phyloP scores from a whole-genome alignment of 2,797 vertebrate genomes.

The Takifugu rubripes region DNA sequence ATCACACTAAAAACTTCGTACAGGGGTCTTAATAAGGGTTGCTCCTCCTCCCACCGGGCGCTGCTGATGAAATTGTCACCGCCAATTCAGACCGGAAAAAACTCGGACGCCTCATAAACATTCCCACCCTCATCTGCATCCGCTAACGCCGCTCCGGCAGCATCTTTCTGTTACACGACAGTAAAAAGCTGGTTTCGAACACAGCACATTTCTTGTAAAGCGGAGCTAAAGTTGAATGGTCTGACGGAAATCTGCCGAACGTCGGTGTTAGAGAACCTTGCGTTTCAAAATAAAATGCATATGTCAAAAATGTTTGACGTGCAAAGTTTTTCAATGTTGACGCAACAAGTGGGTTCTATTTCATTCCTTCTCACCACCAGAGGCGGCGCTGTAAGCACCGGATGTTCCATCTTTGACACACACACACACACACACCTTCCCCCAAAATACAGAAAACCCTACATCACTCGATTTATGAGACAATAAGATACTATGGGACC shows the following conservation, averaged over 20 bases:
- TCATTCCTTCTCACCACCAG: no score
- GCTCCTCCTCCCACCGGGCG: conserved; percentile 44
- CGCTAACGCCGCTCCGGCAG: not conserved
- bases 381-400: no score
- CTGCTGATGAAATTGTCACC: conserved; percentile 47
- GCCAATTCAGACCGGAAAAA: conserved; percentile 2
- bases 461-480: no score
- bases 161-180: not conserved
- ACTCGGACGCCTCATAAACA: not conserved
- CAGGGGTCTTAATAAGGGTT: conserved; percentile 9
- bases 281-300: conserved; percentile 31
- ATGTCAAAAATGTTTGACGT: no score
- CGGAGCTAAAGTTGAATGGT: conserved; percentile 37
- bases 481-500: no score
- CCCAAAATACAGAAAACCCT: no score
- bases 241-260: conserved; percentile 13
- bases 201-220: not conserved
- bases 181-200: not conserved
- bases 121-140: accelerated
- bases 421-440: no score
- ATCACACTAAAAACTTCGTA: not conserved
- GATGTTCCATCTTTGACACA: no score
- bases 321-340: no score
- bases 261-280: not conserved
- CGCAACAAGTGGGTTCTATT: no score